These are phyloP conservation scores for Myotis davidii DNA, from an alignment of 2,113 vertebrate genomes.

Conservation along the genomic window DNA sequence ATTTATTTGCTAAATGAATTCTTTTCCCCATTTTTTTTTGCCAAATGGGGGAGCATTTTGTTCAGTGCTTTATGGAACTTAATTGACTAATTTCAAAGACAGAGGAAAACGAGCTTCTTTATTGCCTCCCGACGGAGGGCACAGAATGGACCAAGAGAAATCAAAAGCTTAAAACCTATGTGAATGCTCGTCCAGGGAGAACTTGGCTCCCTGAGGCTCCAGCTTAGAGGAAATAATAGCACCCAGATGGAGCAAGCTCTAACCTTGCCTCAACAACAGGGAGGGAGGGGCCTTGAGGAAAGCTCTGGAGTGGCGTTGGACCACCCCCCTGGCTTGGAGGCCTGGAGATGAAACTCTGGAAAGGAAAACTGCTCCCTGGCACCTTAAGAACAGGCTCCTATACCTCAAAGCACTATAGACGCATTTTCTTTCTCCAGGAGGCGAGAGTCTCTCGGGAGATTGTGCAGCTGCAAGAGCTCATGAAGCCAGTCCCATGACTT, in stretches of 20 bases:
- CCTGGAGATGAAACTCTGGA: neutral
- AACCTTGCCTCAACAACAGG: neutral
- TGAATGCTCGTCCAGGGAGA: neutral
- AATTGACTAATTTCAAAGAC: constrained; percentile 26
- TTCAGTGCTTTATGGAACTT: neutral
- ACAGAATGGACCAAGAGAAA: neutral
- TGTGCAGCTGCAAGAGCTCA: constrained; percentile 55
- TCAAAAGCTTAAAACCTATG: neutral
- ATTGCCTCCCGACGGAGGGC: neutral
- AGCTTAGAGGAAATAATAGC: neutral
- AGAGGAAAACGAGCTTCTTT: neutral
- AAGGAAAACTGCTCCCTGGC: neutral
- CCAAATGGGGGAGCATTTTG: neutral
- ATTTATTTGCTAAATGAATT: neutral
- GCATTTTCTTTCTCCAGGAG: constrained; percentile 8
- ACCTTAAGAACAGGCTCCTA: neutral
- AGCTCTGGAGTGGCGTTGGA: neutral
- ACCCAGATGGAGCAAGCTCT: neutral
- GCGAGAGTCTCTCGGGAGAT: neutral
- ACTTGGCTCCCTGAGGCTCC: neutral
- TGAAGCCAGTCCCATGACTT: constrained; percentile 51
- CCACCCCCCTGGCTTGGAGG: neutral
- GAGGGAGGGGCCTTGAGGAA: neutral
- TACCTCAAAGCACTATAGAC: neutral
- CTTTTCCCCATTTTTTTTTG: neutral